Conservation (phyloP, 2,888 invertebrate genomes). For the Mythimna albipuncta region DNA sequence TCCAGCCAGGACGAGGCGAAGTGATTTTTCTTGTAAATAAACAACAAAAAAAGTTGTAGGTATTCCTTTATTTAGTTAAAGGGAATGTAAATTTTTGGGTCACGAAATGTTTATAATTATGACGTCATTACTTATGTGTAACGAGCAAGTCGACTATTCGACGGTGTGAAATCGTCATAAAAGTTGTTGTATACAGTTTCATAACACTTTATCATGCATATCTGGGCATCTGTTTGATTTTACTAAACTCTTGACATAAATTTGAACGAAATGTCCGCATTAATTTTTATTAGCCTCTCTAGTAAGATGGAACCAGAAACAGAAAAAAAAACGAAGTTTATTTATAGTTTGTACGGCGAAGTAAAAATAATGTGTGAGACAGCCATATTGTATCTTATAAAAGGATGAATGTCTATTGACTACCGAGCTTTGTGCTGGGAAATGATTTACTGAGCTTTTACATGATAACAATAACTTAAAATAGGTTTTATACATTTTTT, state of each 20-base stretch:
- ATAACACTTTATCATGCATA: constrained; percentile 51
- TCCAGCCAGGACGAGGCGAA: constrained; percentile 49
- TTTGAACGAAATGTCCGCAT: constrained; percentile 60
- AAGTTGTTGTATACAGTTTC: constrained; percentile 50
- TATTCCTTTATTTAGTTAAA: constrained; percentile 53
- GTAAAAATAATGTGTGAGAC: constrained; percentile 58
- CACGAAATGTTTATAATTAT: constrained; percentile 71
- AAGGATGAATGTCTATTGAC: constrained; percentile 53
- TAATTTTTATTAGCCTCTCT: constrained; percentile 63
- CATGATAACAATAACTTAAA: constrained; percentile 32
- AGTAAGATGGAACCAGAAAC: constrained; percentile 45
- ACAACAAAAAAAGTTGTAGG: constrained; percentile 27
- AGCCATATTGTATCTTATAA: constrained; percentile 50
- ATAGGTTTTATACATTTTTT: constrained; percentile 15
- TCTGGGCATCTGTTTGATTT: constrained; percentile 61
- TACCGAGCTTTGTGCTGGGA: constrained; percentile 32
- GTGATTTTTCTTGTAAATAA: constrained; percentile 55
- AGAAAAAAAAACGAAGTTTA: constrained; percentile 51
- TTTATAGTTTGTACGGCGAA: constrained; percentile 53
- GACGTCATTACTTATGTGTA: constrained; percentile 67
- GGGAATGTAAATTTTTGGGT: constrained; percentile 67
- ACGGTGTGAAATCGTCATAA: constrained; percentile 69
- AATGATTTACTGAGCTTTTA: constrained; percentile 38
- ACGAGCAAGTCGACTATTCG: constrained; percentile 69
- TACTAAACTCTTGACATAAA: constrained; percentile 58